Percentiles rank a stretch among this genome's conserved stretches.
These are phyloP conservation scores for Brachycybe producta DNA, from an alignment of 2,888 invertebrate species.

Conservation along the genomic window DNA sequence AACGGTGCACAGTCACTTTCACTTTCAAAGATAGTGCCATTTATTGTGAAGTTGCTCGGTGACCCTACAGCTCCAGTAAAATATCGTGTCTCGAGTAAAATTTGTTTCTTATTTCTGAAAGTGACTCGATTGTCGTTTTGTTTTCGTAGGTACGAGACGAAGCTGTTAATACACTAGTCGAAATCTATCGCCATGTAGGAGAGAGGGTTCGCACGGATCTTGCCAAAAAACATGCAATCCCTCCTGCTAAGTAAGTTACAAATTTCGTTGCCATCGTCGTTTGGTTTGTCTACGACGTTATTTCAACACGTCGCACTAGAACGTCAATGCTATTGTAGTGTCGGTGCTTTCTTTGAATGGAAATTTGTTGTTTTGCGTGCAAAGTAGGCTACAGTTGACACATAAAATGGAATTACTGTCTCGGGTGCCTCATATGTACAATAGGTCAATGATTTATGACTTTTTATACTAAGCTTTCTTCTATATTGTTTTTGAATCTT, in stretches of 20 bases:
- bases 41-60: conserved; percentile 64
- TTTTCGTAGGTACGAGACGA: conserved; percentile 54
- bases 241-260: conserved; percentile 34
- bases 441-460: no score
- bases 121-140: conserved; percentile 1
- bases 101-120: neutral
- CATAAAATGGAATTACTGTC: no score
- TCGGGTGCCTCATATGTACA: no score
- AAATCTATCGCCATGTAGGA: conserved; percentile 84
- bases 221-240: conserved; percentile 52
- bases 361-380: neutral
- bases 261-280: neutral
- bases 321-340: no score
- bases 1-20: conserved; percentile 74
- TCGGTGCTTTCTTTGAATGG: no score
- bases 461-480: no score
- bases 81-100: neutral
- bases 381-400: no score
- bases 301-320: no score
- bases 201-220: conserved; percentile 72
- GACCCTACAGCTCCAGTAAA: conserved; percentile 69
- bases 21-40: conserved; percentile 66
- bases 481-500: no score
- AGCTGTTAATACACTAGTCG: conserved; percentile 69
- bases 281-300: no score